Evolutionary conservation across 2,797 vertebrate species (phyloP).

Genomic region (Acomys russatus): DNA sequence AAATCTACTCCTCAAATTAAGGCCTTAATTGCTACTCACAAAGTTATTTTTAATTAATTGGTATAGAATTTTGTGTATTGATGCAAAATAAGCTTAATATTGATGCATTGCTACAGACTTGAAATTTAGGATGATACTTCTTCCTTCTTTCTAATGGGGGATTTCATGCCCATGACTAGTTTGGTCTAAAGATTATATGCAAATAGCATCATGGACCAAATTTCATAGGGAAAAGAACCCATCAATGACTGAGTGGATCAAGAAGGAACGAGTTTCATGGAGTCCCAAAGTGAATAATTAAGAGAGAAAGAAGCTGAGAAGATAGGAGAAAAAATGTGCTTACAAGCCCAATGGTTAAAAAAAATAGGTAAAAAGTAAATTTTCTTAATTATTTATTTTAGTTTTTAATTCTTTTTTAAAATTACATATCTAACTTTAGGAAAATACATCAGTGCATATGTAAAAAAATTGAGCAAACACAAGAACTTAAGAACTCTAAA

Average conservation of each 20-base stretch:
- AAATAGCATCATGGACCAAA: not conserved
- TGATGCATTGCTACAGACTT: too few relatives aligned
- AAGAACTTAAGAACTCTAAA: too few relatives aligned
- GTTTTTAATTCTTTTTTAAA: not conserved
- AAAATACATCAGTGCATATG: not conserved
- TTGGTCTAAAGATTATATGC: not conserved
- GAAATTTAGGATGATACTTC: too few relatives aligned
- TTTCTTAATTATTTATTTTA: not conserved
- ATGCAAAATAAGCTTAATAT: too few relatives aligned
- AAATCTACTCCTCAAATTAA: too few relatives aligned
- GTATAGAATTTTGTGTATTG: too few relatives aligned
- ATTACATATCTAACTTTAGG: not conserved
- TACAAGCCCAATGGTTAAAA: not conserved
- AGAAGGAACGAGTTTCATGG: not conserved
- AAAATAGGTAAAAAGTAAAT: not conserved
- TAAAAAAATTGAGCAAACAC: not conserved
- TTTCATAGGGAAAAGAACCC: not conserved
- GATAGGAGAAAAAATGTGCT: not conserved
- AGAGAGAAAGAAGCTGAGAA: not conserved
- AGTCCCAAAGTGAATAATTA: not conserved
- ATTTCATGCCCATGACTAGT: rapidly evolving
- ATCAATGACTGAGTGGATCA: not conserved
- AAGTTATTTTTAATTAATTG: too few relatives aligned
- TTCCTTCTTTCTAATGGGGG: not conserved
- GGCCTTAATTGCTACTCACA: too few relatives aligned